Base-by-base conservation (phyloP, 2,797 vertebrate genomes). In the Thripadectes ignobilis region DNA sequence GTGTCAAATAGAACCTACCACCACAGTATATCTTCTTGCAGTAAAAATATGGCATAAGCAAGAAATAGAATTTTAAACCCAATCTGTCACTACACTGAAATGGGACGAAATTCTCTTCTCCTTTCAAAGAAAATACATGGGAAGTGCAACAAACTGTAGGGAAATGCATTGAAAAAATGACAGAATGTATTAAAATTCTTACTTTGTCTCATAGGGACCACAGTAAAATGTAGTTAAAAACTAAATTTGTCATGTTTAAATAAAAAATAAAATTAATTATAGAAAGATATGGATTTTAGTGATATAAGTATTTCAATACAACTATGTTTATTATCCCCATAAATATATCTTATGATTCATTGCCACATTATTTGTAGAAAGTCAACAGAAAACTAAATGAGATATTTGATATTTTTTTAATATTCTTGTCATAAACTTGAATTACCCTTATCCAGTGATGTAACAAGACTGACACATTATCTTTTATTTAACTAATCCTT, bases 21-120 rank as follows among this genome's bases (percentile, higher is more conserved):
- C 21, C 6, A 54, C 8, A 43, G 54, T 10, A 66, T 80, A 66
- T 27, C 76, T 95, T 18, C 19, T 78, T 67, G 41, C 10, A 83
- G 20, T 74, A 92, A n/a, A 20, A 84, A 80, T 26, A 73, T 19
- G 18, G 18, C 12, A n/a, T 19, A 91, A 88, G 24, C 15, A 96
- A 84, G 54, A 86, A 78, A 76, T 12, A 36, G 22, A 52, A 94
- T 96, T 94, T 96, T 87, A 95, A 94, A 73, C 46, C 6, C 65
- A 46, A 57, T 82, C 7, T 49, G 3, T 76, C 32, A n/a, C 43
- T 89, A 17, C 0, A 0, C 3, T 29, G 26, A 90, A 85, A 54
- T 0, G 0, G 10, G 63, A 48, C 18, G 16, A 27, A 80, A 72
- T 76, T 88, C 12, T 62, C 22, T 76, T 74, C 10, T 85, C 10